phyloP scores from a whole-genome alignment of 2,888 invertebrate species.

The Eristalinus sepulchralis region DNA sequence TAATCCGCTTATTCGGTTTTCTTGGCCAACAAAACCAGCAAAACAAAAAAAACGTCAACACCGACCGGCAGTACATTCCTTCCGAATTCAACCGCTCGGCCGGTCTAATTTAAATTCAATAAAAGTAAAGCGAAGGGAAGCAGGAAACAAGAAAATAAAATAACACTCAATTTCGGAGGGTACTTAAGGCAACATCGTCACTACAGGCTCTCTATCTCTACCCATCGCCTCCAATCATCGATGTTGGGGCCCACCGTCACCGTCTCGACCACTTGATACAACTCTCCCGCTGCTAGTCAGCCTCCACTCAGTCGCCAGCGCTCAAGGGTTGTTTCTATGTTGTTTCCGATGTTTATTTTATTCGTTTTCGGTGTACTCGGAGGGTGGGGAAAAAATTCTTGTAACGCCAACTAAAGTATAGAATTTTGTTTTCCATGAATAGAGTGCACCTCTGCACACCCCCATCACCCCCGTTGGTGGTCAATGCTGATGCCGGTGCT shows the following conservation, averaged over 20 bases:
- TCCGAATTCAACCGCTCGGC: slow-evolving; percentile 19
- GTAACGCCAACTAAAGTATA: slow-evolving; percentile 42
- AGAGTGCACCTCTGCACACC: slow-evolving; percentile 36
- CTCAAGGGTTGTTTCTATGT: slow-evolving; percentile 61
- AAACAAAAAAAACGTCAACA: slow-evolving; percentile 13
- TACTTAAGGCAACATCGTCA: slow-evolving; percentile 59
- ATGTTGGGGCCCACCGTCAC: slow-evolving; percentile 8
- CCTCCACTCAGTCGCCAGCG: background rate
- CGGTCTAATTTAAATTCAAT: slow-evolving; percentile 69
- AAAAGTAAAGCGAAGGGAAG: slow-evolving; percentile 49
- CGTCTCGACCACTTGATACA: slow-evolving; percentile 34
- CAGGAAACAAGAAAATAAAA: slow-evolving; percentile 54
- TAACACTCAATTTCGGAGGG: slow-evolving; percentile 63
- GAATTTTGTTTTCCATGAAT: slow-evolving; percentile 67
- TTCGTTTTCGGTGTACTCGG: slow-evolving; percentile 29
- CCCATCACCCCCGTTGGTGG: background rate
- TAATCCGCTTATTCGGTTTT: slow-evolving; percentile 61
- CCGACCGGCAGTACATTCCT: slow-evolving; percentile 34
- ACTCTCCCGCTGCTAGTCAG: slow-evolving; percentile 1
- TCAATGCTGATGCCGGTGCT: background rate
- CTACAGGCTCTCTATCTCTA: slow-evolving; percentile 1
- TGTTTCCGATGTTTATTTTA: slow-evolving; percentile 36
- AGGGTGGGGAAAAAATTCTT: slow-evolving; percentile 16
- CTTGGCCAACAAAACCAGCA: slow-evolving; percentile 25
- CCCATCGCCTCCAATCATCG: background rate